Conservation (phyloP, 1,140 invertebrate species). For the Stegodyphus mimosarum region DNA sequence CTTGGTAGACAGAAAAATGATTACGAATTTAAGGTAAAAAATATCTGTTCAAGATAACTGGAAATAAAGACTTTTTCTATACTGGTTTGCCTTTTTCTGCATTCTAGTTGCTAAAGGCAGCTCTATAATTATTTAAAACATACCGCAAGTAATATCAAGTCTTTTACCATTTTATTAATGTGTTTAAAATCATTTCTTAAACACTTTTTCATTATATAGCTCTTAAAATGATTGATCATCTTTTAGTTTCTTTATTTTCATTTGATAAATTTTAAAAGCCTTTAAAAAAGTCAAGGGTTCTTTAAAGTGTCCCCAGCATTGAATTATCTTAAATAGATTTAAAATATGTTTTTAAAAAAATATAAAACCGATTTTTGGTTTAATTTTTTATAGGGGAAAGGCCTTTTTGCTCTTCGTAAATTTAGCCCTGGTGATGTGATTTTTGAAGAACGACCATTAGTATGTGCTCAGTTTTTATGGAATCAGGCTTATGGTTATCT, state of each 20-base stretch:
- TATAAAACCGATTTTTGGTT: neutral
- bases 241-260: neutral
- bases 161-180: too few species aligned
- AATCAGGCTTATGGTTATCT: conserved; percentile 88
- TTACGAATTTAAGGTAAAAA: too few species aligned
- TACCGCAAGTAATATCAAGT: too few species aligned
- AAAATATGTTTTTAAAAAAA: neutral
- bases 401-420: conserved; percentile 80
- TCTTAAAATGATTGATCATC: neutral
- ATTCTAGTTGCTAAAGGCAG: too few species aligned
- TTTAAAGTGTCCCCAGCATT: neutral
- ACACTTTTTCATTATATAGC: neutral
- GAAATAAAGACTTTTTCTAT: too few species aligned
- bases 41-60: too few species aligned
- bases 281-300: neutral
- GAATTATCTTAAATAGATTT: neutral
- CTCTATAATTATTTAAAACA: too few species aligned
- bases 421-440: conserved; percentile 83
- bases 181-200: too few species aligned
- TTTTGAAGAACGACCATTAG: conserved; percentile 87
- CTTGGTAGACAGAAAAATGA: too few species aligned
- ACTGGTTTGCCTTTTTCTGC: too few species aligned
- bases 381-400: conserved; percentile 79
- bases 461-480: conserved; percentile 93
- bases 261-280: neutral